Conservation (phyloP, 1,140 invertebrate genomes). For the Microvelia longipes region DNA sequence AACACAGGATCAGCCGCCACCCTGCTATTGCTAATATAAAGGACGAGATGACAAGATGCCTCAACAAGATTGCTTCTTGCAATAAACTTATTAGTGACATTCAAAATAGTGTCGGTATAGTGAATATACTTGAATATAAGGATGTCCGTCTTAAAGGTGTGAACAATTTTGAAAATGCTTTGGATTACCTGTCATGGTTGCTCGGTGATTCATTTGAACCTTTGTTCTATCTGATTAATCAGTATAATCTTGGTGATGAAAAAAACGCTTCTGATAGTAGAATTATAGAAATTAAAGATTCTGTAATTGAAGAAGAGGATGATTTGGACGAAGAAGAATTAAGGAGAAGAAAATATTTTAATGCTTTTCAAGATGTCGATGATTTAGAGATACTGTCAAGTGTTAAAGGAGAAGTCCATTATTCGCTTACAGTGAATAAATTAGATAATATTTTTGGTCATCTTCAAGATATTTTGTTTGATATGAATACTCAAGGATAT, state of each 20-base stretch:
- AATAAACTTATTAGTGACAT: neutral
- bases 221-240: neutral
- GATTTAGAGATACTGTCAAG: neutral
- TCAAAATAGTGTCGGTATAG: neutral
- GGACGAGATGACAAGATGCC: neutral
- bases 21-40: neutral
- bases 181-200: neutral
- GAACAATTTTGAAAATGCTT: neutral
- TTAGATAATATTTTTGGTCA: neutral
- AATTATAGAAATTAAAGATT: neutral
- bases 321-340: neutral
- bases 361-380: neutral
- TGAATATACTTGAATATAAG: neutral
- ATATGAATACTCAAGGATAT: neutral
- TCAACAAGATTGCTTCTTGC: neutral
- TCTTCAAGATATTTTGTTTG: neutral
- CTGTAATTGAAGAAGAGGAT: neutral
- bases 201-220: neutral
- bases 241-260: too few relatives aligned
- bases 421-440: neutral
- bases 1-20: neutral
- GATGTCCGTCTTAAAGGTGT: neutral
- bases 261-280: neutral
- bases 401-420: neutral
- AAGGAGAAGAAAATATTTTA: neutral